These are phyloP conservation scores for Aspiorhynchus laticeps DNA, from an alignment of 2,113 vertebrate species.

Conservation along the genomic window DNA sequence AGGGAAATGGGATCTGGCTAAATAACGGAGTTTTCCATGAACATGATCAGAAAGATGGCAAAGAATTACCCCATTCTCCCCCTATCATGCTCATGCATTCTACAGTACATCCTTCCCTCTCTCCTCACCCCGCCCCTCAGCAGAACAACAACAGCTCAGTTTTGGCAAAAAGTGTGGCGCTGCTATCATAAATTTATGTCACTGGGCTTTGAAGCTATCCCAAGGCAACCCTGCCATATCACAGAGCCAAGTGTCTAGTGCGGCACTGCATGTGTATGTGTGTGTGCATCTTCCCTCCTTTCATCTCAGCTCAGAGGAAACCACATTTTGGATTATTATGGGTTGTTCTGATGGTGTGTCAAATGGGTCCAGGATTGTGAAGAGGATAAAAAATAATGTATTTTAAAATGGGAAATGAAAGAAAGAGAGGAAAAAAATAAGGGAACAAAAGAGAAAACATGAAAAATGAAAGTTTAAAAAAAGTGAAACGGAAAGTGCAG, in stretches of 20 bases:
- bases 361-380: constrained; percentile 48
- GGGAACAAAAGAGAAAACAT: constrained; percentile 10
- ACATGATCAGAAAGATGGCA: constrained; percentile 75
- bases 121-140: constrained; percentile 34
- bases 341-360: constrained; percentile 54
- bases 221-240: constrained; percentile 65
- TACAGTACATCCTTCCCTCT: neutral
- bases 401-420: constrained; percentile 34
- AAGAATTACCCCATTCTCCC: constrained; percentile 25
- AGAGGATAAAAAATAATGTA: constrained; percentile 2
- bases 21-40: constrained; percentile 64
- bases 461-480: neutral
- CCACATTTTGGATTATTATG: constrained; percentile 54
- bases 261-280: constrained; percentile 46
- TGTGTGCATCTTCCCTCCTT: constrained; percentile 63
- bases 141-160: constrained; percentile 78
- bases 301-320: constrained; percentile 61
- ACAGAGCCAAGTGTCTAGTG: constrained; percentile 71
- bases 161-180: constrained; percentile 72
- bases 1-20: constrained; percentile 66
- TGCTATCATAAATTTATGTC: constrained; percentile 81
- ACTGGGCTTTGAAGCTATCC: constrained; percentile 81
- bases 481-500: constrained; percentile 21
- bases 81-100: neutral
- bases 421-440: neutral